Evolutionary conservation across 2,113 vertebrate genomes (phyloP), one percentile per base, ranked within the genome.

Genomic region (Chascanopsetta lugubris): DNA sequence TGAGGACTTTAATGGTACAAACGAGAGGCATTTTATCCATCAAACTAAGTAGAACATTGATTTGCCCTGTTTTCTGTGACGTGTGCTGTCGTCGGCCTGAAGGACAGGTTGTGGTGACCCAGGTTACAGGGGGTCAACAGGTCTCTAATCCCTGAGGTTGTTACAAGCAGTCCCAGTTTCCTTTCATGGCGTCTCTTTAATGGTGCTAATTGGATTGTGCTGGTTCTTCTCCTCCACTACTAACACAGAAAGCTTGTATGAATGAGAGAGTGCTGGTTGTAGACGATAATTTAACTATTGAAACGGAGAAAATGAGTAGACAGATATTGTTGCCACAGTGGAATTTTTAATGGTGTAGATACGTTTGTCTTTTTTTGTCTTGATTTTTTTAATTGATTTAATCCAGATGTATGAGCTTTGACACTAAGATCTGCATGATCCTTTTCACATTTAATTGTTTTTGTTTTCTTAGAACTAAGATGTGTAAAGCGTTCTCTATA

Each of bases 161-260:
- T 72, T 47, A 55, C 30, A n/a, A 3, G 2, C 1, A 72, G 70
- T 65, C 69, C 84, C 49, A 75, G 82, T 83, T 87, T 68, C 58
- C 60, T 69, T 62, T 74, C 32, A 60, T 12, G 30, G 46, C 24
- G 0, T 59, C 67, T 48, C 48, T 84, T 72, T 61, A 75, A 69
- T 77, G 54, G 38, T n/a, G 43, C 47, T 85, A 69, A 90, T 86
- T 71, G 87, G 86, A 88, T 90, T 85, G 26, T 3, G 5, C 48
- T 15, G 8, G 7, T 53, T 77, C 43, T 76, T 82, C 80, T 77
- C 65, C 80, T 77, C 65, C 77, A 43, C 65, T 6, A 24, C 30
- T 50, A 65, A 64, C 75, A 74, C 56, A 69, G 63, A 79, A 67
- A 69, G 46, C 13, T 38, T 57, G 61, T 15, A 57, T 67, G 55